Conservation (phyloP, 2,888 invertebrate species). For the Dryococelus australis region DNA sequence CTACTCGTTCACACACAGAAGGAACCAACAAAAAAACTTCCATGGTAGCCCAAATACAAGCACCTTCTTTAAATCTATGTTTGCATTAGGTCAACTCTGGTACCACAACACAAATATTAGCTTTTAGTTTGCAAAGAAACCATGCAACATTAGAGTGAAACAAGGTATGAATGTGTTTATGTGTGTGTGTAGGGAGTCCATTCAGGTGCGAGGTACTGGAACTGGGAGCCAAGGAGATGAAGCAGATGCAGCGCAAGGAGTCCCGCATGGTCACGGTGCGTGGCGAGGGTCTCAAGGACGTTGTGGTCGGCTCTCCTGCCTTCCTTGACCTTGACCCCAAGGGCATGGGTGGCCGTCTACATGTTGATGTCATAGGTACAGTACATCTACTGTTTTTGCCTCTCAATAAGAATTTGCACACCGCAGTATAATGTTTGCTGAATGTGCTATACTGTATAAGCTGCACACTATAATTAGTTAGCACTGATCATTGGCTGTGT, state of each 20-base stretch:
- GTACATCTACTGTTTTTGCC: background rate
- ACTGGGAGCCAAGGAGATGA: constrained; percentile 54
- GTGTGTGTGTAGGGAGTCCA: constrained; percentile 75
- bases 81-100: no score
- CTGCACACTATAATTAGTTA: no score
- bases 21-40: no score
- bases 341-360: constrained; percentile 60
- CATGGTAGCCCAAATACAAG: no score
- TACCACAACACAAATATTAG: no score
- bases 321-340: constrained; percentile 60
- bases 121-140: no score
- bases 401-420: background rate
- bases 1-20: no score
- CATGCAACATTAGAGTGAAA: no score
- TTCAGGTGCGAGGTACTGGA: constrained; percentile 78
- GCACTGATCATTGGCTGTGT: no score
- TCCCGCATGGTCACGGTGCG: constrained; percentile 51
- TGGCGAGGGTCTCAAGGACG: constrained; percentile 57
- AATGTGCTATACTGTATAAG: no score
- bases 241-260: constrained; percentile 49
- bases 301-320: constrained; percentile 58
- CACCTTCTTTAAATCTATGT: no score
- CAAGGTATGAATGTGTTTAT: background rate
- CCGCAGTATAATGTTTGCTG: no score
- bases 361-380: constrained; percentile 62